Base-by-base conservation (phyloP, 2,797 vertebrate species). In the Toxotes lorentzi region DNA sequence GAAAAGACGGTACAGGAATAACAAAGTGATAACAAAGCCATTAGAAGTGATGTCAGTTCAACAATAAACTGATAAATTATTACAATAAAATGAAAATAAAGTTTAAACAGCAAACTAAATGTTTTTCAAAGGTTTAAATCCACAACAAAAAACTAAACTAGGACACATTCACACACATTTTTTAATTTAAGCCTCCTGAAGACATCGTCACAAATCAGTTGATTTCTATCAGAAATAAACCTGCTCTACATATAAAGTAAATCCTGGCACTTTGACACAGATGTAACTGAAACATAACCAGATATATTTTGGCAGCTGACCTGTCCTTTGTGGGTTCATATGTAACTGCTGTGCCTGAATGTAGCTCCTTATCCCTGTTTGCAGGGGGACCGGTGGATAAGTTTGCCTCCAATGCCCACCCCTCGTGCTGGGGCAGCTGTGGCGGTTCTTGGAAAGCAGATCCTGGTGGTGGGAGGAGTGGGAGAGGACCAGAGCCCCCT, bases 401-500 rank as follows among this genome's bases (percentile, higher is more conserved):
- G 89, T 32, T 92, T 99, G 86, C 91, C 97, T 10, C 91, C 96
- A 1, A 97, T 99, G 96, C 97, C 97, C 54, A 98, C 96, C 0
- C 94, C 98, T 51, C 93, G 97, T 32, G 98, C 98, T 0, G 98
- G 98, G 13, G 96, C 97, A 10, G 97, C 97, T 0, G 96, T 97
- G 62, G 94, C 93, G 0, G 95, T 95, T 17, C 89, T 99, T 61
- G 97, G 97, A 73, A 99, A 99, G 91, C 94, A 97, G 91, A 96
- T 99, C 89, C 93, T 99, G 91, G 97, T 98, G 85, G 94, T 99
- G 2, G 98, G 98, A 51, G 98, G 98, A 0, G 96, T 99, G 1
- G 98, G 97, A 21, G 94, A 92, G 32, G 92, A 95, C 63, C 98
- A 98, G 94, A 95, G 92, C 82, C 98, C 98, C 1, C 90, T 99